These are phyloP conservation scores for Melikaiella ostensackeni DNA, from an alignment of 2,888 invertebrate genomes.

Conservation along the genomic window DNA sequence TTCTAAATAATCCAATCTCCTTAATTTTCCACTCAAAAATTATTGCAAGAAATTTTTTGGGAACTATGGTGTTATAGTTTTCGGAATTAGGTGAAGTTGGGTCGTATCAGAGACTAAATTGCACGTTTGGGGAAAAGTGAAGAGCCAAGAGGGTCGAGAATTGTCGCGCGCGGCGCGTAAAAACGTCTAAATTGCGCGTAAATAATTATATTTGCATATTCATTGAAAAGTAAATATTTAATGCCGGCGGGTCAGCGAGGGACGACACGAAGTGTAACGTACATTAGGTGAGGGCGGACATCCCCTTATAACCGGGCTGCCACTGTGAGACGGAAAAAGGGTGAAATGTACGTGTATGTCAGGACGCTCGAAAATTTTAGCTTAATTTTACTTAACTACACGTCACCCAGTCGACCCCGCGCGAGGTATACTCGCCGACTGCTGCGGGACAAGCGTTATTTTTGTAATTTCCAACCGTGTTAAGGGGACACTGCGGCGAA, in stretches of 20 bases:
- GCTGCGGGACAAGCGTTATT: conserved; percentile 69
- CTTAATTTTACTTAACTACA: conserved; percentile 73
- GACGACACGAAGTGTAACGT: conserved; percentile 70
- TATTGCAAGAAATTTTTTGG: too few species aligned
- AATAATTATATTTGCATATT: conserved; percentile 78
- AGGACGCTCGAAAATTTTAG: conserved; percentile 67
- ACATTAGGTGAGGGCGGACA: conserved; percentile 64
- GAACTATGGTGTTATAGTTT: not conserved
- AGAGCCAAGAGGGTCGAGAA: conserved; percentile 38
- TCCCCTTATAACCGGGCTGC: conserved; percentile 59
- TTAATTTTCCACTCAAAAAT: too few species aligned
- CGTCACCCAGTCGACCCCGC: conserved; percentile 48
- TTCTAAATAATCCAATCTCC: not conserved
- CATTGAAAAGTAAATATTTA: conserved; percentile 77
- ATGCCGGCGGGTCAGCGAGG: conserved; percentile 63
- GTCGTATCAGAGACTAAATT: not conserved
- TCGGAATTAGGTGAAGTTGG: not conserved
- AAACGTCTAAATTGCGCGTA: conserved; percentile 77
- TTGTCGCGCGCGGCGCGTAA: conserved; percentile 66
- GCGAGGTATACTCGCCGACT: conserved; percentile 49
- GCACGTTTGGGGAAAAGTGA: conserved; percentile 19
- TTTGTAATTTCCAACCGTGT: conserved; percentile 69
- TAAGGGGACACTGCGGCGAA: conserved; percentile 58
- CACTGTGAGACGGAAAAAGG: conserved; percentile 67
- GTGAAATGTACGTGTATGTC: conserved; percentile 62